A percentile compares a stretch with the other conserved stretches of the same genome.
These are phyloP conservation scores for Sebastes ruberrimus DNA, from an alignment of 2,797 vertebrate genomes.

Conservation along the genomic window DNA sequence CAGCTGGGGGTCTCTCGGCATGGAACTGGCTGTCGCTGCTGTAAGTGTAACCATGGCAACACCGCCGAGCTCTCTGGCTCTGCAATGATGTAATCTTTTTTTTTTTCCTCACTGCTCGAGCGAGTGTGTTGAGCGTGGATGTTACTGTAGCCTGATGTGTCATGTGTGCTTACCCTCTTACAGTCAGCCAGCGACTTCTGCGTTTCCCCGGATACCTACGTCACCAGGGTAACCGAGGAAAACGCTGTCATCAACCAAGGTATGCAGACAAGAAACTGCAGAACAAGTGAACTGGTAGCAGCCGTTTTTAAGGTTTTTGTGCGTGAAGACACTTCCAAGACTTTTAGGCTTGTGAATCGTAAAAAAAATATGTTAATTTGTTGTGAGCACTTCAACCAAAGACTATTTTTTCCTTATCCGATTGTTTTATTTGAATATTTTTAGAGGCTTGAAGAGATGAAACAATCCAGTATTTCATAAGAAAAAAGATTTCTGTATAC, in stretches of 20 bases:
- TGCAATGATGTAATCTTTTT: constrained; percentile 70
- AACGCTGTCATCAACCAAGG: constrained; percentile 84
- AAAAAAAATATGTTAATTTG: not conserved
- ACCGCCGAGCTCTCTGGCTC: constrained; percentile 47
- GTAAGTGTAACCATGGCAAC: constrained; percentile 86
- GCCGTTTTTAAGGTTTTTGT: not conserved
- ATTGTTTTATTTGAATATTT: not conserved
- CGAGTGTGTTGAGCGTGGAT: not conserved
- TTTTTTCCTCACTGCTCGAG: constrained; percentile 19
- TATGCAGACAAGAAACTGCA: constrained; percentile 27
- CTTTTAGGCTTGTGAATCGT: not conserved
- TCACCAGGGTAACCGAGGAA: constrained; percentile 89
- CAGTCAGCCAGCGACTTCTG: constrained; percentile 97
- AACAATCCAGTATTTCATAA: not conserved
- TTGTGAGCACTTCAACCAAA: not conserved
- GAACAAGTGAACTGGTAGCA: not conserved
- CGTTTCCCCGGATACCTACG: constrained; percentile 89
- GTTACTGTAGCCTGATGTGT: constrained; percentile 47
- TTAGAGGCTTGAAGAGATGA: not conserved
- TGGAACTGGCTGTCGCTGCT: constrained; percentile 92
- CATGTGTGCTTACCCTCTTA: constrained; percentile 37
- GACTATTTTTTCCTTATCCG: not conserved
- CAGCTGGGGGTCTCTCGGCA: constrained; percentile 92
- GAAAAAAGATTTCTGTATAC: not conserved
- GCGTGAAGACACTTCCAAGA: not conserved